Percentiles rank a stretch among this genome's conserved stretches.
These are phyloP conservation scores for Copsychus sechellarum DNA, from an alignment of 2,113 vertebrate genomes.

Conservation along the genomic window DNA sequence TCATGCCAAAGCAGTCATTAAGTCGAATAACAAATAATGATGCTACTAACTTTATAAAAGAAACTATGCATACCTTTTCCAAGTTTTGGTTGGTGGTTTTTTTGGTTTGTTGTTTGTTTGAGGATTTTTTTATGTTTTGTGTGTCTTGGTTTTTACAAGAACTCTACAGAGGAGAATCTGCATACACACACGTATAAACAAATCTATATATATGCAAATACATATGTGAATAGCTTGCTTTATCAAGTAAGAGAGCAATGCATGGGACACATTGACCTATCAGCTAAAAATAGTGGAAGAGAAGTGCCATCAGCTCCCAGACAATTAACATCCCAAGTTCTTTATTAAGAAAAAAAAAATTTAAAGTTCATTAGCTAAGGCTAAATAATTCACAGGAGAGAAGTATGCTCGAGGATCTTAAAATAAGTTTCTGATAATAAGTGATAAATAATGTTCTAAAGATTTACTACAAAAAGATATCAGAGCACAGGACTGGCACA, in stretches of 20 bases:
- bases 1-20: not conserved
- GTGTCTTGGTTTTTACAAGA: not conserved
- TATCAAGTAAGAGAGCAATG: not conserved
- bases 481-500: not conserved
- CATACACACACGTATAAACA: not conserved
- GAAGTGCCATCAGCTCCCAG: not conserved
- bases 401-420: not conserved
- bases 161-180: not conserved
- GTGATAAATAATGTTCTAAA: not conserved
- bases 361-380: not conserved
- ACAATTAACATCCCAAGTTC: not conserved
- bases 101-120: not conserved
- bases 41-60: not conserved
- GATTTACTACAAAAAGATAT: not conserved
- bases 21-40: not conserved
- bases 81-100: not conserved
- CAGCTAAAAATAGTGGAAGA: not conserved
- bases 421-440: not conserved
- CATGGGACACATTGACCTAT: not conserved
- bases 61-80: not conserved
- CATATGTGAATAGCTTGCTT: not conserved
- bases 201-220: too few species aligned
- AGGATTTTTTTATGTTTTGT: not conserved
- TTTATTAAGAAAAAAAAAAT: not conserved
- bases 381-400: not conserved